Evolutionary conservation across 2,888 invertebrate genomes (phyloP), one percentile per base, ranked within the genome.

Genomic region (Rhagium mordax): DNA sequence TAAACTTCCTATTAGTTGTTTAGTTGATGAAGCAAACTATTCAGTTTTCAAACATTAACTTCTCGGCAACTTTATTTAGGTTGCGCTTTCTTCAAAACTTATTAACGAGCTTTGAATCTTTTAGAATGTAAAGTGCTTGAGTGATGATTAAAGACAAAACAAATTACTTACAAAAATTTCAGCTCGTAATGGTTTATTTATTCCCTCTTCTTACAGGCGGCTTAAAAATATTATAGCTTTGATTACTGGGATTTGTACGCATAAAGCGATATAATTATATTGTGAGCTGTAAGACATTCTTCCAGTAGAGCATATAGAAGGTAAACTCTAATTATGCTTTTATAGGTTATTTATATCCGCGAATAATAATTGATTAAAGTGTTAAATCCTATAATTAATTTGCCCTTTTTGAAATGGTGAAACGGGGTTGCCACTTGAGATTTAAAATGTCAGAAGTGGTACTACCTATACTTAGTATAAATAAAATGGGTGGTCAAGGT

Each of bases 51-150:
- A 51, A 51, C 18, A 51, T 51, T 51, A 51, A 51, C 18, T 51
- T 51, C 18, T 51, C 20, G 51, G 18, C 10, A 51, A 51, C 51
- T 51, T 51, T 51, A 51, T 51, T 51, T 51, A 51, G 51, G 51
- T 51, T 20, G 20, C 18, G 51, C 18, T 20, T 20, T 51, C 20
- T 20, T 51, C 20, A 51, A 51, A 51, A 51, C 20, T 51, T 51
- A 8, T 51, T 20, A 51, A 20, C 18, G 18, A 51, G 51, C 51
- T 51, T 51, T 13, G 18, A 51, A 18, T 20, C 51, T 20, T 18
- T 51, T 51, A 16, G 18, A 20, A 51, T 51, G 18, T 51, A 20
- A 16, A 20, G 51, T 51, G 13, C n/a, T 41, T 41, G 18, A 20
- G 51, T 18, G 18, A 51, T 20, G 8, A 8, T 51, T 51, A 18